Percentiles rank a stretch among this genome's conserved stretches.
Conservation (phyloP, 2,113 vertebrate genomes). For the Fulmarus glacialis region DNA sequence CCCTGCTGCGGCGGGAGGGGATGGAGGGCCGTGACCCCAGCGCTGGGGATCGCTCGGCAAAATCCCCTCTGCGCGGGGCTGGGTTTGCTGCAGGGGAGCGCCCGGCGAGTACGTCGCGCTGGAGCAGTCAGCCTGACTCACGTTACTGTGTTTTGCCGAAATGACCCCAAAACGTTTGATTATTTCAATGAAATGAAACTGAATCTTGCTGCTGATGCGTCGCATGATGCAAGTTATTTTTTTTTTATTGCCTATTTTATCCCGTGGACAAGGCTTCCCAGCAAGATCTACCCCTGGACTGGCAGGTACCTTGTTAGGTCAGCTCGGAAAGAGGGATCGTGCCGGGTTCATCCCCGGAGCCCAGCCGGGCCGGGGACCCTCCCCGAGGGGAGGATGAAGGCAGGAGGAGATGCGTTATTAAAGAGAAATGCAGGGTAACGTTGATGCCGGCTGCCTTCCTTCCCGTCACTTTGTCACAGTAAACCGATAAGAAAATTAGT, state of each 20-base stretch:
- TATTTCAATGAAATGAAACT: neutral
- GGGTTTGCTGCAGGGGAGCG: neutral
- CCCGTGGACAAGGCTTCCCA: neutral
- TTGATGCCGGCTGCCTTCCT: neutral
- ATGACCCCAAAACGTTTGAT: neutral
- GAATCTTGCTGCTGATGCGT: neutral
- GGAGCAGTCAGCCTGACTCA: neutral
- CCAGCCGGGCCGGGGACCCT: neutral
- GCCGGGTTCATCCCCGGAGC: neutral
- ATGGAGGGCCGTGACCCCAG: neutral
- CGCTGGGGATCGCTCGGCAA: fast-evolving
- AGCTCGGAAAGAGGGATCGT: neutral
- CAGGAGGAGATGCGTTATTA: neutral
- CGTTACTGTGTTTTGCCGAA: neutral
- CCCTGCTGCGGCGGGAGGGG: neutral
- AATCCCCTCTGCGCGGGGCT: neutral
- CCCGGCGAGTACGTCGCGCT: fast-evolving
- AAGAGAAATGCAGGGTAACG: fast-evolving
- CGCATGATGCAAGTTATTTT: neutral
- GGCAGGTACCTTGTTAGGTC: neutral
- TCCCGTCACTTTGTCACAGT: neutral
- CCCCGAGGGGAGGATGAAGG: fast-evolving
- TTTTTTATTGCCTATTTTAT: neutral
- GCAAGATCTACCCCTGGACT: neutral
- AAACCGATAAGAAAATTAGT: neutral